Evolutionary conservation across 2,797 vertebrate species (phyloP).

Genomic region (Lepus oiostolus): DNA sequence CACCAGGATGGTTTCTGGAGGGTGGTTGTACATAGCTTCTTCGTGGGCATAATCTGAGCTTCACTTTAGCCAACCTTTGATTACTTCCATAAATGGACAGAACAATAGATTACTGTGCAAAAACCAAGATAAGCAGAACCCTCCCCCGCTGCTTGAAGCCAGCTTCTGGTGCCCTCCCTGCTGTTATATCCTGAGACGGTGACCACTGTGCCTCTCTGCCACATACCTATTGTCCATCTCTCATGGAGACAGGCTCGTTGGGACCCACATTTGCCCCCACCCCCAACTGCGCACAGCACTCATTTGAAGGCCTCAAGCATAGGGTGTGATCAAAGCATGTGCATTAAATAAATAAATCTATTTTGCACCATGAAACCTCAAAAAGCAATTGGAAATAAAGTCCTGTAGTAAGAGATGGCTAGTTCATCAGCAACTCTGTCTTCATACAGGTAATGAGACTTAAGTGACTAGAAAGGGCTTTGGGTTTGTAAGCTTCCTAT

Average conservation of each 20-base stretch:
- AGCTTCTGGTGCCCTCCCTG: not conserved
- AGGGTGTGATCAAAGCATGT: not conserved
- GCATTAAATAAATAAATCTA: constrained; percentile 28
- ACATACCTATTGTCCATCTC: not conserved
- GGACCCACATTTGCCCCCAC: not conserved
- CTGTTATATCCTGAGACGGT: not conserved
- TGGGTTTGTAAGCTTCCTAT: not conserved
- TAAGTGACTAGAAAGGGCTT: not conserved
- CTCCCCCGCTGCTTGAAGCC: not conserved
- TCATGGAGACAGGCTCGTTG: not conserved
- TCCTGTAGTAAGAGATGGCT: not conserved
- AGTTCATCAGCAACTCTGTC: not conserved
- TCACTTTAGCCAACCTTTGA: constrained; percentile 43
- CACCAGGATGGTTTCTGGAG: constrained; percentile 31
- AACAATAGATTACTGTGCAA: not conserved
- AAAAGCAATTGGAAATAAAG: constrained; percentile 36
- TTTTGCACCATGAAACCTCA: not conserved
- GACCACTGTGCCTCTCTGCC: not conserved
- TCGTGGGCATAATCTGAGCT: constrained; percentile 46
- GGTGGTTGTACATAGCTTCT: not conserved
- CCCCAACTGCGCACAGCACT: not conserved
- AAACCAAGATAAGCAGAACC: constrained; percentile 40
- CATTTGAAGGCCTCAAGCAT: not conserved
- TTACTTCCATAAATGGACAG: constrained; percentile 62
- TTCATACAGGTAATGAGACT: not conserved